Conservation (phyloP, 2,797 vertebrate genomes). For the Catostomus latipinnis region DNA sequence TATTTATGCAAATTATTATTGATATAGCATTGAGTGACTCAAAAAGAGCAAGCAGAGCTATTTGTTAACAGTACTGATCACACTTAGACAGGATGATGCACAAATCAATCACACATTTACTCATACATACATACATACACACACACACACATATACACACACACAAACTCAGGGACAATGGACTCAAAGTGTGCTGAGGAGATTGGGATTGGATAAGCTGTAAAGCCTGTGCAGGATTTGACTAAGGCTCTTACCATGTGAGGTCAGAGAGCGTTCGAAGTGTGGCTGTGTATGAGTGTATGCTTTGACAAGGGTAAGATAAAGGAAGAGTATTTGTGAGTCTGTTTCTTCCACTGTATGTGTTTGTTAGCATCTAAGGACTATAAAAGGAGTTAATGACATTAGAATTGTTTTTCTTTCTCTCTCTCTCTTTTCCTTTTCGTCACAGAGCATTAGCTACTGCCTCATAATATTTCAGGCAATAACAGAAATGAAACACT, state of each 20-base stretch:
- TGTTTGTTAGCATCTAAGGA: constrained; percentile 22
- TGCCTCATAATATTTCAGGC: constrained; percentile 3
- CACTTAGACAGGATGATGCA: constrained; percentile 48
- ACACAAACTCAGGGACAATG: constrained; percentile 70
- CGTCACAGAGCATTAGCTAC: constrained; percentile 14
- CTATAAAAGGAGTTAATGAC: constrained; percentile 40
- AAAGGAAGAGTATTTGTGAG: constrained; percentile 15
- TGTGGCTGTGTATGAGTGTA: constrained; percentile 59
- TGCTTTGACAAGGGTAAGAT: constrained; percentile 17
- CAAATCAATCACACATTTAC: constrained; percentile 26
- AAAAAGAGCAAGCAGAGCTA: constrained; percentile 25
- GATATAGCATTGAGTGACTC: constrained; percentile 25
- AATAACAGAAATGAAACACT: constrained; percentile 28
- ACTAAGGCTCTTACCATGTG: constrained; percentile 74
- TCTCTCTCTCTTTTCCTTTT: constrained; percentile 12
- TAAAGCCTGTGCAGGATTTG: constrained; percentile 80
- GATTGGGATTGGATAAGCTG: constrained; percentile 79
- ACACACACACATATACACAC: constrained; percentile 43
- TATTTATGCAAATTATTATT: constrained; percentile 44
- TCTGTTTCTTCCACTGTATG: constrained; percentile 23
- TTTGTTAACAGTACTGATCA: constrained; percentile 36
- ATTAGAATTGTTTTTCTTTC: constrained; percentile 2
- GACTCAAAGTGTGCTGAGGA: constrained; percentile 73
- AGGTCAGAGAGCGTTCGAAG: constrained; percentile 73
- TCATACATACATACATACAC: constrained; percentile 38